Percentiles rank a stretch among this genome's conserved stretches.
These are phyloP conservation scores for Parnassius orleans DNA, from an alignment of 2,888 invertebrate species.

Conservation along the genomic window DNA sequence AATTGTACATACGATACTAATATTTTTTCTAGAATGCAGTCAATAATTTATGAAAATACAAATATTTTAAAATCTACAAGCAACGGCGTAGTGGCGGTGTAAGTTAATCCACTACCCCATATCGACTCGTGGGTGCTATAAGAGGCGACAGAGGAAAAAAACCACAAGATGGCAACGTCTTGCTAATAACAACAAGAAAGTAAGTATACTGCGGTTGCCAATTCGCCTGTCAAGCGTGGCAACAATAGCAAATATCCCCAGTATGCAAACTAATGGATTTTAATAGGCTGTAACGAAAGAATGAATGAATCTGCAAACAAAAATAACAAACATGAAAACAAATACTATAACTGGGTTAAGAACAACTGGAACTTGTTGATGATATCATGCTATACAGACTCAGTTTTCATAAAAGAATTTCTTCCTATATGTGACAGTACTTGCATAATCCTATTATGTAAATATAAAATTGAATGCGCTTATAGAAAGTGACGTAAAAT, in stretches of 20 bases:
- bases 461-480: conserved; percentile 15
- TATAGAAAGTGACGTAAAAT: conserved; percentile 9
- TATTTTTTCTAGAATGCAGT: neutral
- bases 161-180: no score
- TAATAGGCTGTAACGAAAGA: no score
- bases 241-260: no score
- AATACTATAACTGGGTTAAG: conserved; percentile 11
- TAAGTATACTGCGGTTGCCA: no score
- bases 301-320: neutral
- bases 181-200: no score
- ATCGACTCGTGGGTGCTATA: no score
- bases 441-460: conserved; percentile 23
- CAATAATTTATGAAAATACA: neutral
- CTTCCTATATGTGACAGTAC: conserved; percentile 3
- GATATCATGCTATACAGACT: conserved; percentile 16
- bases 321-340: conserved; percentile 19
- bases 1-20: neutral
- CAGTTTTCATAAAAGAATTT: conserved; percentile 11
- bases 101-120: no score
- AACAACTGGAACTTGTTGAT: conserved; percentile 7
- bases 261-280: no score
- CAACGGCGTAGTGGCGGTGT: neutral
- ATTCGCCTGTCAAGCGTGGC: no score
- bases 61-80: neutral
- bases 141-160: no score